These are phyloP conservation scores for Alces alces DNA, from an alignment of 2,113 vertebrate genomes.

Conservation along the genomic window DNA sequence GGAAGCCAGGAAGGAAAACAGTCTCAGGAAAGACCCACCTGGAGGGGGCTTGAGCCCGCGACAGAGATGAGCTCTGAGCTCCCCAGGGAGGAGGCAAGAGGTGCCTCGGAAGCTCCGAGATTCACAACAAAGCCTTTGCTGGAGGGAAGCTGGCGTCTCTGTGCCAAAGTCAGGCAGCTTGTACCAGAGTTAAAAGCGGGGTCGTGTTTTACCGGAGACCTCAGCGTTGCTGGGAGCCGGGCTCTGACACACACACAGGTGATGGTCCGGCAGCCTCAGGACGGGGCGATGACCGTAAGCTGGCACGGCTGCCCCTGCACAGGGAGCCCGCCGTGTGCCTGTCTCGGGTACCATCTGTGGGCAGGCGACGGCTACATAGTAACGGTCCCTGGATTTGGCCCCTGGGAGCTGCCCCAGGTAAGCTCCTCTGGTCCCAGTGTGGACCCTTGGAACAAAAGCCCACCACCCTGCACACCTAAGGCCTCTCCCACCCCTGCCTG, in stretches of 20 bases:
- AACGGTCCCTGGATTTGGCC: background rate
- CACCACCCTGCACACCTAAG: background rate
- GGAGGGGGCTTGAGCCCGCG: accelerated
- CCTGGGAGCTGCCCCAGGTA: background rate
- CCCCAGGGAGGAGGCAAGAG: background rate
- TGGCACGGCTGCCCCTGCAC: background rate
- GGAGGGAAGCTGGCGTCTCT: background rate
- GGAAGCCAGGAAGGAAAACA: background rate
- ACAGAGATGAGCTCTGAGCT: background rate
- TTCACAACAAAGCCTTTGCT: background rate
- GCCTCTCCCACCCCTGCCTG: background rate
- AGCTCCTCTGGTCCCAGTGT: background rate
- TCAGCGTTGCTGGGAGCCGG: accelerated
- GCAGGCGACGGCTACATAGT: accelerated
- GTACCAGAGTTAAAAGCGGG: background rate
- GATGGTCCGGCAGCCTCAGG: background rate
- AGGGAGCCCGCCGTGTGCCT: accelerated
- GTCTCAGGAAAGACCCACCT: accelerated
- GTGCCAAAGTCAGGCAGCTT: background rate
- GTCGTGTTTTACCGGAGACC: accelerated
- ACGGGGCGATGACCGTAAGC: accelerated
- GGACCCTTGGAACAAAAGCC: background rate
- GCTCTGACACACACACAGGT: background rate
- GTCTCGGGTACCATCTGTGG: background rate
- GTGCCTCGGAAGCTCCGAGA: background rate